These are phyloP conservation scores for Smithornis capensis DNA, from an alignment of 2,113 vertebrate genomes.

Conservation along the genomic window DNA sequence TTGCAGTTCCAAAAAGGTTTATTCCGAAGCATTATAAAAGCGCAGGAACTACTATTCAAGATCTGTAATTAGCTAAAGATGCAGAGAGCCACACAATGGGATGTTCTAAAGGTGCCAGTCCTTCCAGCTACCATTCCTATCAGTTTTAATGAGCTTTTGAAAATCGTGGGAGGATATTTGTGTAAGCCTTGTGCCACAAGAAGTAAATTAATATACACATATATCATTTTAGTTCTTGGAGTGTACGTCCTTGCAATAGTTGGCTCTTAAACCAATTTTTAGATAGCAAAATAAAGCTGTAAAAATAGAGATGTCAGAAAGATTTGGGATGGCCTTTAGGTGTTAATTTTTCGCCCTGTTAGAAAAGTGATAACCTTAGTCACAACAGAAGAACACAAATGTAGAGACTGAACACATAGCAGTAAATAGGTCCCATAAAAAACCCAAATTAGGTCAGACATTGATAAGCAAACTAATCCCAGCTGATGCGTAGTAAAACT, in stretches of 20 bases:
- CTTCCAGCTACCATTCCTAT: background rate
- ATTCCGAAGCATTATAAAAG: background rate
- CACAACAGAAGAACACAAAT: background rate
- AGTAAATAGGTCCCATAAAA: background rate
- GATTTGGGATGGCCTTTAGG: background rate
- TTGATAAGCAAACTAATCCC: background rate
- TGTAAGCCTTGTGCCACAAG: background rate
- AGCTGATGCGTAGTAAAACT: background rate
- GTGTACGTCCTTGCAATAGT: background rate
- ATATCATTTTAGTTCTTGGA: background rate
- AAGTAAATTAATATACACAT: background rate
- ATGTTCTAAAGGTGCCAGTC: background rate
- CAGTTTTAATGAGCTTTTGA: background rate
- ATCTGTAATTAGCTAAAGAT: background rate
- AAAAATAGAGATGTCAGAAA: background rate
- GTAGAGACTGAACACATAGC: background rate
- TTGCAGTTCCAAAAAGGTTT: background rate
- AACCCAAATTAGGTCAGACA: background rate
- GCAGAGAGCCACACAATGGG: background rate
- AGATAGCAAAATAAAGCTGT: background rate
- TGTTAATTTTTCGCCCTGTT: background rate
- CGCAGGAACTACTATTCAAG: background rate
- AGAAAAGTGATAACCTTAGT: background rate
- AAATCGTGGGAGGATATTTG: background rate
- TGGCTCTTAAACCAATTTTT: background rate